A percentile compares a stretch with the other conserved stretches of the same genome.
These are phyloP conservation scores for Nibea coibor DNA, from an alignment of 2,113 vertebrate species.

Conservation along the genomic window DNA sequence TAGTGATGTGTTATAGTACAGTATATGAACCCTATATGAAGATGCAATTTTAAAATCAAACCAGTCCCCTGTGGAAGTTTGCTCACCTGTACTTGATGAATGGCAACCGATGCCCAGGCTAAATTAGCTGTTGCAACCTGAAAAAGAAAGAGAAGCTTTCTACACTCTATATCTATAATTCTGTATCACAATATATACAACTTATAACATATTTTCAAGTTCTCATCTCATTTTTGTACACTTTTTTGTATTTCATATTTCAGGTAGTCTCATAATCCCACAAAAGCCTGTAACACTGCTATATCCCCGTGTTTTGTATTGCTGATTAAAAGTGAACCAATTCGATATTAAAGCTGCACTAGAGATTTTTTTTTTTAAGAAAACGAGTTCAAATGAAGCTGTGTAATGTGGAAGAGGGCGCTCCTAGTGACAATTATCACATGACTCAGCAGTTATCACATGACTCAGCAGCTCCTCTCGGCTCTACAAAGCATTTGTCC, in stretches of 20 bases:
- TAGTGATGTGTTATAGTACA: constrained; percentile 10
- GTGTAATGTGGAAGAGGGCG: background rate
- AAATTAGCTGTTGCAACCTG: constrained; percentile 98
- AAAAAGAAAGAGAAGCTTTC: constrained; percentile 56
- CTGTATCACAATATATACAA: background rate
- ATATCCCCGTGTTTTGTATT: background rate
- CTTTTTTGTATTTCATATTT: constrained; percentile 9
- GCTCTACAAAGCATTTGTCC: background rate
- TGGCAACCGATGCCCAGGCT: constrained; percentile 97
- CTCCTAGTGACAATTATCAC: background rate
- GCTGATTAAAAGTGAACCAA: background rate
- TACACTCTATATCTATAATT: no score
- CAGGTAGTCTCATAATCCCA: constrained; percentile 19
- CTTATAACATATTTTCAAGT: background rate
- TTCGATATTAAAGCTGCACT: background rate
- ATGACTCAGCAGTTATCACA: background rate
- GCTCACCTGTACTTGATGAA: constrained; percentile 98
- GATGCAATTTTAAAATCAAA: background rate
- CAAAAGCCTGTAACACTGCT: background rate
- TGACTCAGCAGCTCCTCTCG: background rate
- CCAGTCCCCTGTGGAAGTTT: constrained; percentile 16
- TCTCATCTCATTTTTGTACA: constrained; percentile 8
- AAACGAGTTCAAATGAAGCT: background rate
- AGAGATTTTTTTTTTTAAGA: background rate
- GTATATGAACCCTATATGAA: background rate